Base-by-base conservation (phyloP, 1,140 invertebrate species). In the Drosophila pseudoobscura region DNA sequence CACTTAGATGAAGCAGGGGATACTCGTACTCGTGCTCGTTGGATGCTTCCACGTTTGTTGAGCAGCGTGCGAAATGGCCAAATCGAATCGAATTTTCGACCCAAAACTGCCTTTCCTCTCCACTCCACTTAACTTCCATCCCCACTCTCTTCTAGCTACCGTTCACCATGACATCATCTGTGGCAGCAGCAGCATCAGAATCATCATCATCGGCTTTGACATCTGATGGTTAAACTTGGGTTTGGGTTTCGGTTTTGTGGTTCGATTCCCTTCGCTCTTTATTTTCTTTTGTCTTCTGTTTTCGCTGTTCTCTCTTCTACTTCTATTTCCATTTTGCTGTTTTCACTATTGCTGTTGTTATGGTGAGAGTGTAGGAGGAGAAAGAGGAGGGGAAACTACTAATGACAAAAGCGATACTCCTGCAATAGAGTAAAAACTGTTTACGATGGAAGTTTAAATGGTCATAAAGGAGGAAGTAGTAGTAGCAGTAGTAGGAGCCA, bases 111-210 rank as follows among this genome's bases (percentile, higher is more conserved):
- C 11, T 6, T 4, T 5, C 43, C 20, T 39, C 20, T 9, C 3
- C 22, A 4, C 26, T 20, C 6, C 29, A 13, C n/a, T 26, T n/a
- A 17, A 45, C 9, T 35, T 17, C 55, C 13, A 24, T n/a, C 7
- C 13, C 24, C 45, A 31, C 17, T 65, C 49, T 51, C 49, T 53
- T 50, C 31, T 29, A 54, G 41, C 39, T 56, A 49, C 59, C 66
- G 85, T 84, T 44, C 59, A 52, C 59, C 66, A 84, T 84, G 80
- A 84, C 76, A 84, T 84, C 80, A 84, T 84, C 80, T 49, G 75
- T 68, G 62, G 64, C 79, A 82, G 57, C 44, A 47, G 13, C 60
- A 41, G n/a, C 51, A 61, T 6, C 54, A 63, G 11, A 55, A 64
- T 60, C 62, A 60, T 41, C 57, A 55, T 29, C 61, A 55, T 69